Conservation (phyloP, 2,797 vertebrate genomes). For the Tadarida brasiliensis region DNA sequence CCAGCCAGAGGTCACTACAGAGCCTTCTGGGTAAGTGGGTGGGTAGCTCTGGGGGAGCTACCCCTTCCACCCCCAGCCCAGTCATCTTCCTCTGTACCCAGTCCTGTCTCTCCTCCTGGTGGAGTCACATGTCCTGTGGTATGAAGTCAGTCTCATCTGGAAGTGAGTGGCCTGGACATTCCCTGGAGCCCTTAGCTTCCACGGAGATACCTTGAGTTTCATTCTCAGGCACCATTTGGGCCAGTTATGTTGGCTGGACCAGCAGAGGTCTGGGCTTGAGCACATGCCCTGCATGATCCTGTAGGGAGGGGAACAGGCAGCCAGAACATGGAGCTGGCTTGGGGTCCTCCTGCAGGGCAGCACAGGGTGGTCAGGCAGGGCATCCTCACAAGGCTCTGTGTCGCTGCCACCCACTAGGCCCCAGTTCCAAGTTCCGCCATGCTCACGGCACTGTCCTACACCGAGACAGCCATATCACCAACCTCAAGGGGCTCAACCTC, state of each 20-base stretch:
- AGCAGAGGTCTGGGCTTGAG: neutral
- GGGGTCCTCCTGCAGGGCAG: neutral
- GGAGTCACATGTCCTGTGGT: neutral
- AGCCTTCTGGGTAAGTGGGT: slow-evolving; percentile 92
- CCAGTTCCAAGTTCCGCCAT: slow-evolving; percentile 96
- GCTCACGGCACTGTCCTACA: slow-evolving; percentile 93
- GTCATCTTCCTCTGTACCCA: neutral
- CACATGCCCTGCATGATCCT: neutral
- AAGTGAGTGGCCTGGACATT: neutral
- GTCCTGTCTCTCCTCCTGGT: neutral
- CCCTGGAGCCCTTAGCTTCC: neutral
- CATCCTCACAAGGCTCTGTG: neutral
- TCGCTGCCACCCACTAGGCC: slow-evolving; percentile 86
- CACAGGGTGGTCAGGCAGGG: rapidly evolving
- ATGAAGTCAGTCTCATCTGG: neutral
- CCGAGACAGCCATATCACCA: slow-evolving; percentile 95
- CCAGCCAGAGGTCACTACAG: slow-evolving; percentile 93
- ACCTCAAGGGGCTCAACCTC: slow-evolving; percentile 95
- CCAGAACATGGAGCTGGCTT: neutral
- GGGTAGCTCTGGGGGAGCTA: neutral
- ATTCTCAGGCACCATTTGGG: neutral
- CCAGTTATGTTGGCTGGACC: neutral
- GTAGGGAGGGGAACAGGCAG: slow-evolving; percentile 81
- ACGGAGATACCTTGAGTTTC: neutral
- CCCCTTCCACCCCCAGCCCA: neutral